phyloP scores from a whole-genome alignment of 2,888 invertebrate species.

The Xestia ashworthii region DNA sequence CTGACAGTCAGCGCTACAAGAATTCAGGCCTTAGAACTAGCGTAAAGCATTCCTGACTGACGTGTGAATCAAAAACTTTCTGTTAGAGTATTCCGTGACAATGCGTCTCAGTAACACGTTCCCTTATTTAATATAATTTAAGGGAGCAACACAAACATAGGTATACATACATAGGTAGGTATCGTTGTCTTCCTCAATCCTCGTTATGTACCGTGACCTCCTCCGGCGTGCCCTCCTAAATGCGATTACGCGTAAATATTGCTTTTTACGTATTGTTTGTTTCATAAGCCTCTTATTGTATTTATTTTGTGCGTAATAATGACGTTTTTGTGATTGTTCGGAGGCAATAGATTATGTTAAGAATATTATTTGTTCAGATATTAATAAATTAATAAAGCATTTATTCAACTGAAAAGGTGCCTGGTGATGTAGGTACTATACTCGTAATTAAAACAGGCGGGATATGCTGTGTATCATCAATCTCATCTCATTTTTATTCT shows the following conservation, averaged over 20 bases:
- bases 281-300: slow-evolving; percentile 38
- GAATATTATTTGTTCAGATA: not conserved
- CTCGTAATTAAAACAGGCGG: too few species aligned
- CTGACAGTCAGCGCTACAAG: too few species aligned
- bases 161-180: not conserved
- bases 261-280: slow-evolving; percentile 55
- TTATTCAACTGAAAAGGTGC: too few species aligned
- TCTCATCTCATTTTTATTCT: not conserved
- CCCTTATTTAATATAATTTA: slow-evolving; percentile 43
- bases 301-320: slow-evolving; percentile 35
- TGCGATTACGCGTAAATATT: slow-evolving; percentile 58
- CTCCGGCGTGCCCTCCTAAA: slow-evolving; percentile 29
- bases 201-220: slow-evolving; percentile 42
- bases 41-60: not conserved
- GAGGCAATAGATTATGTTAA: not conserved
- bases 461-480: too few species aligned
- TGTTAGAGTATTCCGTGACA: slow-evolving; percentile 14
- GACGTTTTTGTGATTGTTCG: not conserved
- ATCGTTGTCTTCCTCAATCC: slow-evolving; percentile 37
- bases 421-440: too few species aligned
- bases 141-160: not conserved
- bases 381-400: not conserved
- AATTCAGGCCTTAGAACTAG: too few species aligned
- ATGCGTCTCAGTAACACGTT: slow-evolving; percentile 1
- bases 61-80: not conserved